Percentiles rank a stretch among this genome's conserved stretches.
Evolutionary conservation across 2,888 invertebrate species (phyloP).

Genomic region (Bombylius discolor): DNA sequence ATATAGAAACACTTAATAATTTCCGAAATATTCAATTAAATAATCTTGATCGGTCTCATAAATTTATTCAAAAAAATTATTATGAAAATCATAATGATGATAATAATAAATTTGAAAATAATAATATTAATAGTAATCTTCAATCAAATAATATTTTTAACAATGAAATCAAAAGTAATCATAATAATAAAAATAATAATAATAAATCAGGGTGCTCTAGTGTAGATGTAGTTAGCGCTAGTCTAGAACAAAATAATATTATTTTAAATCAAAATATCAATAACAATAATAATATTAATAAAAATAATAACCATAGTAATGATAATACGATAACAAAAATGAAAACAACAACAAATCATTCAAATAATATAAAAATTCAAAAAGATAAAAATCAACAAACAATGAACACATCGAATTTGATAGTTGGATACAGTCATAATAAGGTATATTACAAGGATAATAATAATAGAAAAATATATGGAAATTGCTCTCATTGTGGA

Average conservation of each 20-base stretch:
- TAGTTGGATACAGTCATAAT: conserved; percentile 1
- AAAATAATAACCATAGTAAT: neutral
- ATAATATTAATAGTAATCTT: conserved; percentile 2
- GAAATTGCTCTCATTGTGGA: neutral
- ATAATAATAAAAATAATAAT: conserved; percentile 11
- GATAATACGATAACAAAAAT: no score
- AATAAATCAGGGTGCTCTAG: conserved; percentile 16
- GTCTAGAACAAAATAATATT: conserved; percentile 8
- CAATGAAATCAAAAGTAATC: neutral
- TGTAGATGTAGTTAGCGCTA: conserved; percentile 12
- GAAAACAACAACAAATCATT: no score
- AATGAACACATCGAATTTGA: neutral
- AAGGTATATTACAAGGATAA: conserved; percentile 10
- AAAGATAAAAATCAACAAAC: neutral
- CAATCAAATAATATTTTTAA: neutral
- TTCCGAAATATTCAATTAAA: neutral
- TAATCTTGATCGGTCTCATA: neutral
- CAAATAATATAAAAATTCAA: no score
- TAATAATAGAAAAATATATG: neutral
- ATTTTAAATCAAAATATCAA: conserved; percentile 4
- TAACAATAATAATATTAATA: conserved; percentile 1
- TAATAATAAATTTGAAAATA: neutral
- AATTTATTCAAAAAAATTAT: neutral
- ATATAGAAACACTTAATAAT: neutral
- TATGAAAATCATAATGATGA: neutral